Evolutionary conservation across 1,140 invertebrate genomes (phyloP), one percentile per base, ranked within the genome.

Genomic region (Aphelenchoides fujianensis): DNA sequence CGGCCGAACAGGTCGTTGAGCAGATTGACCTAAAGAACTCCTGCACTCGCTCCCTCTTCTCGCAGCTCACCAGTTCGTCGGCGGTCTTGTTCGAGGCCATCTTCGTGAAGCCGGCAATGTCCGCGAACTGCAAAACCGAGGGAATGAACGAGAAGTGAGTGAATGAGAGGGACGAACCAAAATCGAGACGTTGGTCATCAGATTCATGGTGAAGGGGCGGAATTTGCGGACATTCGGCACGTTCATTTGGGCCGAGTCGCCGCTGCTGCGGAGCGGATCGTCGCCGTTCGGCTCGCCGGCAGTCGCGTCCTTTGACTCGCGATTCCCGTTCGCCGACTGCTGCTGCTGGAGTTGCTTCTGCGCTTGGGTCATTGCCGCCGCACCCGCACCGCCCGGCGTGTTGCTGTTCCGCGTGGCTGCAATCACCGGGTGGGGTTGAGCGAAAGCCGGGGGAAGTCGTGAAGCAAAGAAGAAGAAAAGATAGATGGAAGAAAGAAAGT

Each of bases 41-140:
- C n/a, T n/a, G n/a, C n/a, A n/a, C n/a, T n/a, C n/a, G n/a, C n/a
- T n/a, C n/a, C n/a, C n/a, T n/a, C n/a, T n/a, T n/a, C n/a, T n/a
- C n/a, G n/a, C n/a, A 48, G 23, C 90, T 82, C 90, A 62, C 94
- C 90, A 86, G 89, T 90, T 87, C 84, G 36, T 79, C 85, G 5
- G 88, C 86, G 66, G 86, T 87, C 79, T 97, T 98, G 73, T 94
- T 97, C 53, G 93, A 95, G 57, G 92, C 93, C 94, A 97, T 97
- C 81, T 90, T 91, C 0, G 95, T 98, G 84, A 98, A 97, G 2
- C 95, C 95, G 23, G 96, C 94, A 82, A 98, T 97, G 84, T 98
- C 95, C 34, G 94, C 94, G n/a, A 97, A 98, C 63, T 48, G 41
- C 12, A 48, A 48, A n/a, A n/a, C n/a, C n/a, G n/a, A n/a, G n/a